Conservation (phyloP, 2,888 invertebrate genomes). For the Ditylenchus weischeri region DNA sequence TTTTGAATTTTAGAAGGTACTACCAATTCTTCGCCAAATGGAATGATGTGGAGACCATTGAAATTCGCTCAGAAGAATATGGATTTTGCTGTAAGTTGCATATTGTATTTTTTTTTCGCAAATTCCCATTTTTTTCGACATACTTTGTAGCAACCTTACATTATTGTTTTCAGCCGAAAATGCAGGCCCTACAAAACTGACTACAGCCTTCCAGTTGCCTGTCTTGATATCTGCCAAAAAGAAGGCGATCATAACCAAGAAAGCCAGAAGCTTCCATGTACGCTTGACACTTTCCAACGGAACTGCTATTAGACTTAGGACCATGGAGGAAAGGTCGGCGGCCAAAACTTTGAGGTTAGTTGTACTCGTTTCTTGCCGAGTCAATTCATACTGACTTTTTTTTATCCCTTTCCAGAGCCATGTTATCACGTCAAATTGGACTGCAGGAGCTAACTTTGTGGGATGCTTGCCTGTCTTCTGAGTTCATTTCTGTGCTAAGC, state of each 20-base stretch:
- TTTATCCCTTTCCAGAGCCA: not conserved
- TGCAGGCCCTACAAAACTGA: not conserved
- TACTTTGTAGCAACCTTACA: not conserved
- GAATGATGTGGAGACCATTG: slow-evolving; percentile 17
- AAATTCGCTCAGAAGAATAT: slow-evolving; percentile 22
- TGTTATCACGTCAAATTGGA: slow-evolving; percentile 10
- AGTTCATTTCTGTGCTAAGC: slow-evolving; percentile 2
- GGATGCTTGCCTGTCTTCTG: slow-evolving; percentile 22
- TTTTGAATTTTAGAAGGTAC: not conserved
- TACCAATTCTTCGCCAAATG: slow-evolving; percentile 14
- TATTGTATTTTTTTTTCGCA: not conserved
- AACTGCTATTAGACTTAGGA: slow-evolving; percentile 9
- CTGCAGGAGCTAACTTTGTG: slow-evolving; percentile 23
- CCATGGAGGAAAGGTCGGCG: slow-evolving; percentile 8
- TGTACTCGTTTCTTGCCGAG: too few species aligned
- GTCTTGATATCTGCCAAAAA: not conserved
- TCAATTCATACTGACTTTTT: too few species aligned
- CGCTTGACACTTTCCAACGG: slow-evolving; percentile 15
- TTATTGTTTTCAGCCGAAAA: slow-evolving; percentile 8
- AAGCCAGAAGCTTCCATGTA: slow-evolving; percentile 14
- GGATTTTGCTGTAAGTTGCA: slow-evolving; percentile 11
- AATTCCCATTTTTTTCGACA: not conserved
- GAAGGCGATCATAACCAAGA: not conserved
- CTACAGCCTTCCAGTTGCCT: not conserved
- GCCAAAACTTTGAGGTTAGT: slow-evolving; percentile 5